Evolutionary conservation across 1,140 invertebrate species (phyloP), one percentile per base, ranked within the genome.

Genomic region (Drosophila kanapiae): DNA sequence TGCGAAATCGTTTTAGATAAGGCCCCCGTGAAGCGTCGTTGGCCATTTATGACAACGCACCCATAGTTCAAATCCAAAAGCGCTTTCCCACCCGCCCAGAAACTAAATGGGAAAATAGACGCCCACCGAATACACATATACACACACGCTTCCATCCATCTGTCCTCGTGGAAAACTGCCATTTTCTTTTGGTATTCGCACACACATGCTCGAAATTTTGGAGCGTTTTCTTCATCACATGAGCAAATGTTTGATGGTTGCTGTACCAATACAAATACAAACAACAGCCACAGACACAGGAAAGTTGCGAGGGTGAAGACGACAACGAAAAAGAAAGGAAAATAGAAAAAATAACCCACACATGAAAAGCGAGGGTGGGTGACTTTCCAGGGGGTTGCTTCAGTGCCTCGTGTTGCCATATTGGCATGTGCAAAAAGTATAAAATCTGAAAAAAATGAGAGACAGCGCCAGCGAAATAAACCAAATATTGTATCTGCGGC

Each of bases 211-310:
- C 53, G 82, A 53, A 87, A 56, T 56, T 80, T 87, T 62, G 48
- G 54, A 71, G 67, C 53, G 65, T 71, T 74, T 81, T 78, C 75
- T 70, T 75, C 61, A 71, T 23, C 51, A 85, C 79, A 86, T 58
- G 48, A 82, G 74, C 70, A 84, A 88, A 90, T 90, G 85, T 88
- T 88, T 88, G 86, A 88, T 88, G 85, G 85, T 88, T 88, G 85
- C 85, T 88, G 85, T 90, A 88, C 81, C 83, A 90, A 88, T 85
- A 88, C 85, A 85, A 88, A 84, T 81, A 88, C 85, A 87, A 87
- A 88, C 76, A 87, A 67, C 83, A 86, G 70, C 43, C 83, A 70
- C 63, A 80, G 47, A 80, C 57, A 23, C 57, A 58, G 18, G 51
- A 43, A 67, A 42, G 35, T 31, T 78, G 84, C 58, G 81, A 69